Conservation (phyloP, 2,797 vertebrate genomes). For the Caiman crocodilus region DNA sequence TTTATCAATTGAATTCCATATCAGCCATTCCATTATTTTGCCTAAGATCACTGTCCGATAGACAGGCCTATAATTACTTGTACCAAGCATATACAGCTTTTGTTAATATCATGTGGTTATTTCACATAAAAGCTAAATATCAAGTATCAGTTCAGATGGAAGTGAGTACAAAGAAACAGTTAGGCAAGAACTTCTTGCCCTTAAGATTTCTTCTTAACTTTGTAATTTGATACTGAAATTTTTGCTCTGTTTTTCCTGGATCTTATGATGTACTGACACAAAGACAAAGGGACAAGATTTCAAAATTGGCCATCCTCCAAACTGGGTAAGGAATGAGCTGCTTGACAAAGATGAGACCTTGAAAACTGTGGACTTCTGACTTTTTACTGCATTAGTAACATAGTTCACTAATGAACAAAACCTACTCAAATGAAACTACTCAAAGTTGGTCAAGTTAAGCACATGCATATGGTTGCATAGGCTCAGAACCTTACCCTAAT, state of each 20-base stretch:
- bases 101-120: neutral
- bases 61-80: neutral
- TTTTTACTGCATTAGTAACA: neutral
- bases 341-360: neutral
- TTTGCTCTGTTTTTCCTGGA: neutral
- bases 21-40: neutral
- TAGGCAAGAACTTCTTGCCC: neutral
- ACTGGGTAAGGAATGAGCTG: neutral
- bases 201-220: neutral
- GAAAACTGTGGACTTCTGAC: neutral
- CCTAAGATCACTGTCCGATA: neutral
- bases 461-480: neutral
- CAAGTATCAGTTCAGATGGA: neutral
- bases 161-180: fast-evolving
- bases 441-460: neutral
- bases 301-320: neutral
- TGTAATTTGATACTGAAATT: neutral
- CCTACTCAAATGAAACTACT: neutral
- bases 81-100: neutral
- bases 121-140: neutral
- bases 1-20: neutral
- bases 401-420: neutral
- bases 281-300: neutral
- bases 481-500: neutral
- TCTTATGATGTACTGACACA: neutral